Percentiles rank a stretch among this genome's conserved stretches.
These are phyloP conservation scores for Protonemura montana DNA, from an alignment of 2,888 invertebrate genomes.

Conservation along the genomic window DNA sequence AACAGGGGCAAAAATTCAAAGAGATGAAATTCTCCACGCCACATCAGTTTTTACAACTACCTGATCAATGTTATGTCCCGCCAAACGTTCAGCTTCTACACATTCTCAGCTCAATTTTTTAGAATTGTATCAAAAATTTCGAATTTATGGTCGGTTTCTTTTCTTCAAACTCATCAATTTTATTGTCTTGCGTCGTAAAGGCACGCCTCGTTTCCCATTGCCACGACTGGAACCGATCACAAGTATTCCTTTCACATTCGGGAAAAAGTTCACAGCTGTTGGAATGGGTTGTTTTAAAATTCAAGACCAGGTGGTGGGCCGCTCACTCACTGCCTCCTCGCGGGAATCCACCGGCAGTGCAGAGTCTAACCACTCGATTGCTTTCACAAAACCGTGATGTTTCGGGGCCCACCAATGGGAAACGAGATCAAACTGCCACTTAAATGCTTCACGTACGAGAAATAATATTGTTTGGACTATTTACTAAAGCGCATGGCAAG, in stretches of 20 bases:
- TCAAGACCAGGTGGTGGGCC: slow-evolving; percentile 37
- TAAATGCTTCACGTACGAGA: slow-evolving; percentile 32
- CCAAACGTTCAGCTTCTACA: not conserved
- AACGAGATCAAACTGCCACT: slow-evolving; percentile 35
- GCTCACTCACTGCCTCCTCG: slow-evolving; percentile 35
- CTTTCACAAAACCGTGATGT: slow-evolving; percentile 20
- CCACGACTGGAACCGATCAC: not conserved
- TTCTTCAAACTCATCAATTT: slow-evolving; percentile 33
- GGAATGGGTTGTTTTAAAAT: slow-evolving; percentile 38
- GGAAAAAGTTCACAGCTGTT: slow-evolving; percentile 29
- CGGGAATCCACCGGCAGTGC: slow-evolving; percentile 22
- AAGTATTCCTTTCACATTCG: slow-evolving; percentile 24
- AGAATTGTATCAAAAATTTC: slow-evolving; percentile 31
- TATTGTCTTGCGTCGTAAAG: slow-evolving; percentile 28
- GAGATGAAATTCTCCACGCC: not conserved
- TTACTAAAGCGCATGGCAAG: not conserved
- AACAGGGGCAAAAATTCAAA: not conserved
- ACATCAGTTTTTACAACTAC: not conserved
- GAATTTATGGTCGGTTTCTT: slow-evolving; percentile 31
- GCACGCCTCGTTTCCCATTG: not conserved
- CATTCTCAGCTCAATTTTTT: slow-evolving; percentile 2
- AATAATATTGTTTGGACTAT: slow-evolving; percentile 10
- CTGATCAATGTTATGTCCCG: not conserved
- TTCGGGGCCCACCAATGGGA: slow-evolving; percentile 8
- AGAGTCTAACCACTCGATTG: slow-evolving; percentile 36